Evolutionary conservation across 1,140 invertebrate genomes (phyloP).

Genomic region (Drosophila repletoides): DNA sequence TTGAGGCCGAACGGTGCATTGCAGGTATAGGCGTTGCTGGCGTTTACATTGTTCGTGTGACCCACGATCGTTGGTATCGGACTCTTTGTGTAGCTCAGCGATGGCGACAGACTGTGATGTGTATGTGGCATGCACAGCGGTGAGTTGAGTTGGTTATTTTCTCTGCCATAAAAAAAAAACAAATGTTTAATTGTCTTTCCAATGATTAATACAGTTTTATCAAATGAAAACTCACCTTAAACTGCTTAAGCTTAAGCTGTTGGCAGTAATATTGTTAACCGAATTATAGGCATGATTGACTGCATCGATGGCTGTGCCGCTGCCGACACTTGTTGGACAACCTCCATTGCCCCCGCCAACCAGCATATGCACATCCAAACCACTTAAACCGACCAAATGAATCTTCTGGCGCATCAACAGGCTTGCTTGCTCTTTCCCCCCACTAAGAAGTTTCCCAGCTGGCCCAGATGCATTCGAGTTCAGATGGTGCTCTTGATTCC

Average conservation of each 20-base stretch:
- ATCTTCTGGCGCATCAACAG: slow-evolving; percentile 76
- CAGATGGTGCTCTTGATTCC: slow-evolving; percentile 77
- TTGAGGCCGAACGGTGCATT: slow-evolving; percentile 69
- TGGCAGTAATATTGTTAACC: slow-evolving; percentile 61
- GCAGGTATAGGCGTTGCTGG: slow-evolving; percentile 69
- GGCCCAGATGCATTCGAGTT: slow-evolving; percentile 84
- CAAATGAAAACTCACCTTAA: slow-evolving; percentile 52
- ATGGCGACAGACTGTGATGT: slow-evolving; percentile 73
- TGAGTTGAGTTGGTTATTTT: slow-evolving; percentile 73
- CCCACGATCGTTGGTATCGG: slow-evolving; percentile 74
- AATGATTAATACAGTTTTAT: too few species aligned
- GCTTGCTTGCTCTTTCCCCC: slow-evolving; percentile 79
- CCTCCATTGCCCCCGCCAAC: slow-evolving; percentile 5
- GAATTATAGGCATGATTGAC: slow-evolving; percentile 71
- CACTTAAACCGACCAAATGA: slow-evolving; percentile 51
- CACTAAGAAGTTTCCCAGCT: slow-evolving; percentile 62
- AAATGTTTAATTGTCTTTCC: not conserved
- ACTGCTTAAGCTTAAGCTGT: slow-evolving; percentile 61
- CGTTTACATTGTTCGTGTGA: slow-evolving; percentile 67
- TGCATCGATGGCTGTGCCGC: slow-evolving; percentile 31
- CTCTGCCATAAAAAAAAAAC: slow-evolving; percentile 30
- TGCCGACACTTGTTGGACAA: slow-evolving; percentile 17
- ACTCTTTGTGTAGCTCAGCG: slow-evolving; percentile 77
- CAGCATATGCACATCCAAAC: slow-evolving; percentile 41
- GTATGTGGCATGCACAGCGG: slow-evolving; percentile 76